Conservation (phyloP, 2,888 invertebrate genomes). For the Drosophila affinis region DNA sequence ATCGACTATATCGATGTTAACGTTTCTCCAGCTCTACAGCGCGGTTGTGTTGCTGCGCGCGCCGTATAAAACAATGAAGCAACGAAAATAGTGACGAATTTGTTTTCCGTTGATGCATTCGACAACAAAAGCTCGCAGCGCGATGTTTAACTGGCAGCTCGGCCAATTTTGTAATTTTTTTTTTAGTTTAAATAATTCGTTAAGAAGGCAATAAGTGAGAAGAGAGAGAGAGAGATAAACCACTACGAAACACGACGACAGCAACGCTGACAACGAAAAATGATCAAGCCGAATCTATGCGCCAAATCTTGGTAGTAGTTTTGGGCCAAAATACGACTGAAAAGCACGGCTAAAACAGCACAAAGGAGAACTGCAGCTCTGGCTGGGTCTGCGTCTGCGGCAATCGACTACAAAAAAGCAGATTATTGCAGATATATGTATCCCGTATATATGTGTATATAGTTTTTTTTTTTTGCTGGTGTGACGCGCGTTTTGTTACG, state of each 20-base stretch:
- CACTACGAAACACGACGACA: constrained; percentile 22
- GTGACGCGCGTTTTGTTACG: constrained; percentile 26
- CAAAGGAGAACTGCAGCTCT: constrained; percentile 3
- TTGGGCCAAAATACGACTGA: constrained; percentile 35
- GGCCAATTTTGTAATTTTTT: constrained; percentile 40
- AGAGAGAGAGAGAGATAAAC: neutral
- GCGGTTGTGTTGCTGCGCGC: too few species aligned
- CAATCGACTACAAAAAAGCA: constrained; percentile 31
- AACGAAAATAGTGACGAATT: too few species aligned
- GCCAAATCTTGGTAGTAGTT: constrained; percentile 9
- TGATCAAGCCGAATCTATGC: constrained; percentile 24
- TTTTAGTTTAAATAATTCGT: constrained; percentile 59
- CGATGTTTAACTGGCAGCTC: constrained; percentile 22
- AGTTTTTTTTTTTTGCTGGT: constrained; percentile 51
- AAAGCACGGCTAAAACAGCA: neutral
- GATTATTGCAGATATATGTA: constrained; percentile 23
- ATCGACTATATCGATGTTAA: too few species aligned
- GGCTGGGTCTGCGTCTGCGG: neutral
- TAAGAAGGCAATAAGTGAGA: constrained; percentile 38
- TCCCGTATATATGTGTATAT: constrained; percentile 36
- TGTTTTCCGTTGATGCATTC: neutral
- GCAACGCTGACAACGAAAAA: constrained; percentile 18
- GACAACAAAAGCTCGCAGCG: constrained; percentile 3
- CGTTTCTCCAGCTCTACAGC: too few species aligned
- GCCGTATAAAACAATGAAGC: too few species aligned